Percentiles rank a stretch among this genome's conserved stretches.
Evolutionary conservation across 2,113 vertebrate genomes (phyloP).

Genomic region (Echinops telfairi): DNA sequence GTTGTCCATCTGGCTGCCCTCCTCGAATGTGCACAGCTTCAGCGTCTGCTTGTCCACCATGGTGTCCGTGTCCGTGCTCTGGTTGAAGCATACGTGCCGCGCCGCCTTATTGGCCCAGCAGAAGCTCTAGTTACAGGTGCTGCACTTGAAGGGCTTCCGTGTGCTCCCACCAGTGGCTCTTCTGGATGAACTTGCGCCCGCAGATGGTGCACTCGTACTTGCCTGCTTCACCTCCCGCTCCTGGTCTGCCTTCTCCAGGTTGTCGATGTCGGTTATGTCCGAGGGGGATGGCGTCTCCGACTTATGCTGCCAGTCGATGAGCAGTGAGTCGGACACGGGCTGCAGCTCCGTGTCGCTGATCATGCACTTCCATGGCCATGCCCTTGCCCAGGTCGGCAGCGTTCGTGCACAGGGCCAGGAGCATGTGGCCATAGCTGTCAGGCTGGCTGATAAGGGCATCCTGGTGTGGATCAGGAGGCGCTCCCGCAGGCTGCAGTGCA

Average conservation of each 20-base stretch:
- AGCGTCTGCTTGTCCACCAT: constrained; percentile 98
- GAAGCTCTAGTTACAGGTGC: constrained; percentile 98
- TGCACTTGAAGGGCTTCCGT: constrained; percentile 99
- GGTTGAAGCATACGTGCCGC: constrained; percentile 97
- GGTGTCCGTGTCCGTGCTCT: constrained; percentile 96
- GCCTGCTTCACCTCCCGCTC: constrained; percentile 95
- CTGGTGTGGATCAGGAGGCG: constrained; percentile 96
- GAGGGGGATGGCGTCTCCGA: constrained; percentile 97
- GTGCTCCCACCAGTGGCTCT: constrained; percentile 99
- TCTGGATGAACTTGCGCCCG: constrained; percentile 99
- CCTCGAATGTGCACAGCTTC: constrained; percentile 95
- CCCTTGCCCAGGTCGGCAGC: constrained; percentile 87
- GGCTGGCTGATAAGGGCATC: constrained; percentile 86
- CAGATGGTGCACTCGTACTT: constrained; percentile 99
- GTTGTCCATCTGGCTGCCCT: constrained; percentile 97
- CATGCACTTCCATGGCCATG: constrained; percentile 86
- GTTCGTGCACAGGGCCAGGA: constrained; percentile 88
- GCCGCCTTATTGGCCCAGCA: constrained; percentile 99
- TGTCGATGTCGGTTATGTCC: constrained; percentile 98
- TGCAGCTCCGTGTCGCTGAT: constrained; percentile 95
- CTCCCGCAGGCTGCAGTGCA: constrained; percentile 94
- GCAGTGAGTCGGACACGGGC: constrained; percentile 94
- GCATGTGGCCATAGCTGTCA: constrained; percentile 85
- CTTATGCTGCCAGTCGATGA: constrained; percentile 93
- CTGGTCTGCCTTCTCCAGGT: too few relatives aligned